Percentiles rank a stretch among this genome's conserved stretches.
These are phyloP conservation scores for Ochotona curzoniae DNA, from an alignment of 2,113 vertebrate genomes.

Conservation along the genomic window DNA sequence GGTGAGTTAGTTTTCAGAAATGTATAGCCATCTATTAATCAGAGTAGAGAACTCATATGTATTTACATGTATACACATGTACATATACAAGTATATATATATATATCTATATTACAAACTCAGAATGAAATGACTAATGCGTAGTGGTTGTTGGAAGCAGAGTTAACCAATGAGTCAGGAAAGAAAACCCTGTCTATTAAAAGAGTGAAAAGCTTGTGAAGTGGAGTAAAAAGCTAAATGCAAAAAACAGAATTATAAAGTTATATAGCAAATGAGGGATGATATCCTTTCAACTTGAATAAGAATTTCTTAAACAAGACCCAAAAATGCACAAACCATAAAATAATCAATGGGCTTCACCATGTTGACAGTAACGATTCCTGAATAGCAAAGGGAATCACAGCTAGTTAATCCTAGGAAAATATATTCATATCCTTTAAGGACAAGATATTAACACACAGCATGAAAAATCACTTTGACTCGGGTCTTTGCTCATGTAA, in stretches of 20 bases:
- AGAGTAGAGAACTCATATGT: background rate
- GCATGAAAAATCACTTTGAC: background rate
- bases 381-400: background rate
- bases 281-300: constrained; percentile 34
- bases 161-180: background rate
- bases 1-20: background rate
- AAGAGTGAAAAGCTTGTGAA: background rate
- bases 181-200: background rate
- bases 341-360: constrained; percentile 17
- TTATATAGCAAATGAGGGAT: background rate
- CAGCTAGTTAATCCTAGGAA: constrained; percentile 22
- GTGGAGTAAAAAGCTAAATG: background rate
- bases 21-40: background rate
- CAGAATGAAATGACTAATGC: background rate
- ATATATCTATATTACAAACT: background rate
- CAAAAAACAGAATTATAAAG: constrained; percentile 32
- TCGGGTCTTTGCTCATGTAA: background rate
- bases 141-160: background rate
- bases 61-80: too few species aligned
- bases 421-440: constrained; percentile 3
- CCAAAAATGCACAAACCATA: background rate
- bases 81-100: too few species aligned
- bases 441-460: background rate
- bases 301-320: background rate
- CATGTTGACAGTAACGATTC: constrained; percentile 27